Evolutionary conservation across 2,888 invertebrate species (phyloP).

Genomic region (Dione juno): DNA sequence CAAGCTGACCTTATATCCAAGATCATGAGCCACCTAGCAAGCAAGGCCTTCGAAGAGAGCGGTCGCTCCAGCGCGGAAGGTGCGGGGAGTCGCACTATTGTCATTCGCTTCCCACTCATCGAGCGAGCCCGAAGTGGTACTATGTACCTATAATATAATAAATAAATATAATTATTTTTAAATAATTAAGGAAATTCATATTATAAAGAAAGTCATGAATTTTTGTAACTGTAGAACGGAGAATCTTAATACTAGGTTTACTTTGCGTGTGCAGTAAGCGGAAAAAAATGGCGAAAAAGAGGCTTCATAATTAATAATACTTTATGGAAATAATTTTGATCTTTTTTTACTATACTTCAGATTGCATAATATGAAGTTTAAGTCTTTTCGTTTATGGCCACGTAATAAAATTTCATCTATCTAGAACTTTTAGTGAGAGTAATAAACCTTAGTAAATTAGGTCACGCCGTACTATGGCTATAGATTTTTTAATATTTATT

Average conservation of each 20-base stretch:
- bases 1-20: conserved; percentile 68
- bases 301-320: too few relatives aligned
- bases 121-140: conserved; percentile 68
- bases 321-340: not conserved
- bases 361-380: not conserved
- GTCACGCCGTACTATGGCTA: not conserved
- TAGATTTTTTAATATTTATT: not conserved
- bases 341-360: not conserved
- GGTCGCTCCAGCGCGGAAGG: conserved; percentile 64
- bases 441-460: not conserved
- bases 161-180: not conserved
- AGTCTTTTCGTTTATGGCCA: not conserved
- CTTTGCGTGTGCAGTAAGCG: too few relatives aligned
- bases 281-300: too few relatives aligned
- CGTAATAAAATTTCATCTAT: not conserved
- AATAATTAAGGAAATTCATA: too few relatives aligned
- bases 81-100: conserved; percentile 70
- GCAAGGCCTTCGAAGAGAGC: conserved; percentile 67
- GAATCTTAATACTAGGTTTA: too few relatives aligned
- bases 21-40: conserved; percentile 77
- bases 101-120: conserved; percentile 65
- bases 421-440: not conserved
- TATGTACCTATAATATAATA: conserved; percentile 65
- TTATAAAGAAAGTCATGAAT: too few relatives aligned
- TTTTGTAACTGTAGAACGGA: too few relatives aligned